Evolutionary conservation across 2,113 vertebrate species (phyloP), one percentile per base, ranked within the genome.

Genomic region (Fregata magnificens): DNA sequence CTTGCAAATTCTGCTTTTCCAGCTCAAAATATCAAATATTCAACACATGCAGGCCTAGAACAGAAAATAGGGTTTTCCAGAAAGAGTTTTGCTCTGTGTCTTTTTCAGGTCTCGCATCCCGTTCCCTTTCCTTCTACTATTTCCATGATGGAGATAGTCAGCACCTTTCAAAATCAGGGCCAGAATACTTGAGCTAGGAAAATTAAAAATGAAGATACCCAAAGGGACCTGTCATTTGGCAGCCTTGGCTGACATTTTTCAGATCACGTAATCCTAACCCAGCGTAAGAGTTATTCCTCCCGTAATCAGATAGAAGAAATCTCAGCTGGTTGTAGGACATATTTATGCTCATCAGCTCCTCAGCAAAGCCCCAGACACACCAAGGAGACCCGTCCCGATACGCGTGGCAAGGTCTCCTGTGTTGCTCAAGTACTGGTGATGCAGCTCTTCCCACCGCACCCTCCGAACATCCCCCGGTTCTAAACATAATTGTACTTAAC

Each of bases 331-430:
- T 92, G 95, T 94, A 96, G 98, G 88, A 91, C 91, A 38, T 5
- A 40, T 83, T 91, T 82, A 92, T 88, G 95, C 95, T 96, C 95
- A 92, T 89, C 95, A 85, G 90, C 93, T 97, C 96, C 96, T 97
- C 97, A 92, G 95, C 96, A 97, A 82, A 91, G 91, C 94, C 98
- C 97, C 96, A 96, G 95, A 88, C 88, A 66, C 95, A 82, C 40
- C 89, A 77, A 88, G 96, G 82, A 97, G 90, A 98, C 88, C 80
- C 26, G 21, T 94, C 95, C 85, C 81, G 96, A 92, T 95, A 86
- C 53, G 49, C 53, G 44, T 86, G 97, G 98, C 95, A 93, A 92
- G 86, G 88, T 89, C 94, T 92, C 95, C 97, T 96, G 15, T 97
- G 97, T 95, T 96, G 95, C 97, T 97, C 88, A 81, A 95, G 96